These are phyloP conservation scores for Promerops cafer DNA, from an alignment of 2,113 vertebrate species.

Conservation along the genomic window DNA sequence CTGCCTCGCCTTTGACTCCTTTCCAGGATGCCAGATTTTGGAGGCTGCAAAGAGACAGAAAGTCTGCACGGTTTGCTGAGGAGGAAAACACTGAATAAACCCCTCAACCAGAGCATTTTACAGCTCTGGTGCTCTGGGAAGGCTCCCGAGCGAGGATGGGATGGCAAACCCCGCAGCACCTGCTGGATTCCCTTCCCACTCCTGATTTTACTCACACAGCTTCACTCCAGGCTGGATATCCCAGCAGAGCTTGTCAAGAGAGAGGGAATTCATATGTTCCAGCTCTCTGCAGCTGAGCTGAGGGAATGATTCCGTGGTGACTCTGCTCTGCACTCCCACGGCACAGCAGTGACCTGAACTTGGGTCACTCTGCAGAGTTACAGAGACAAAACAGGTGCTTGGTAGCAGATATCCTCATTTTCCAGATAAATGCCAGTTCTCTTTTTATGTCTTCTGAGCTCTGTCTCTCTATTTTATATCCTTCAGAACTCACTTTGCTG, in stretches of 20 bases:
- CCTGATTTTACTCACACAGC: background rate
- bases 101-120: background rate
- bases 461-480: background rate
- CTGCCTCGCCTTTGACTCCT: background rate
- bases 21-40: background rate
- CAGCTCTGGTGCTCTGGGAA: background rate
- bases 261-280: background rate
- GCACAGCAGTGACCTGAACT: background rate
- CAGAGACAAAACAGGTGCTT: background rate
- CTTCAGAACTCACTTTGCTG: background rate
- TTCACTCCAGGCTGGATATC: background rate
- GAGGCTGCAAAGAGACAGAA: background rate
- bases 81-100: background rate
- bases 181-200: constrained; percentile 2
- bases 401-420: background rate
- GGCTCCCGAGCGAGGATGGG: background rate
- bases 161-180: background rate
- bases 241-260: background rate
- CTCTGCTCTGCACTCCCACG: background rate
- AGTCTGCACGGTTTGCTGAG: background rate
- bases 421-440: background rate
- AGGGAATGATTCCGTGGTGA: background rate
- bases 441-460: background rate
- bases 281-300: background rate
- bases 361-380: background rate